Evolutionary conservation across 2,113 vertebrate genomes (phyloP).

Genomic region (Eptatretus burgeri): DNA sequence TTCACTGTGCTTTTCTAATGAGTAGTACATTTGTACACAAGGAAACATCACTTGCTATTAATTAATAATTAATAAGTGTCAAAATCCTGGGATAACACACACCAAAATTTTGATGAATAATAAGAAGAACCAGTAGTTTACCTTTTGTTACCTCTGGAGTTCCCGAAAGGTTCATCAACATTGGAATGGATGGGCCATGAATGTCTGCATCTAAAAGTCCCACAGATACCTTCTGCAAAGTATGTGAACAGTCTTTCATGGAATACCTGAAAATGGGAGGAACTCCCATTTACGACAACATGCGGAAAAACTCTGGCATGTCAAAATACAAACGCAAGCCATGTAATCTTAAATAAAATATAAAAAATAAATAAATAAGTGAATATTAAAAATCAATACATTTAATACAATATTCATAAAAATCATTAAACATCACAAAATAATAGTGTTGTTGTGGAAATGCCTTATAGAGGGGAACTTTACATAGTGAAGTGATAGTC

Average conservation of each 20-base stretch:
- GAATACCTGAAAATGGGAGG: background rate
- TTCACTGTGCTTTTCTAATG: no score
- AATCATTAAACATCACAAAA: no score
- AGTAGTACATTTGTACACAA: no score
- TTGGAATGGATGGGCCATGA: conserved; percentile 65
- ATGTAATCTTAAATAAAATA: background rate
- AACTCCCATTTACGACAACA: background rate
- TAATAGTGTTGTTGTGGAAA: no score
- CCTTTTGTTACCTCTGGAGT: conserved; percentile 50
- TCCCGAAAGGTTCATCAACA: conserved; percentile 83
- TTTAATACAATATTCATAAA: conserved; percentile 17
- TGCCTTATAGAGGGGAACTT: no score
- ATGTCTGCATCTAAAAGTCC: conserved; percentile 74
- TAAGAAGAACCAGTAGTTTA: conserved; percentile 16
- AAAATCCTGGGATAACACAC: no score
- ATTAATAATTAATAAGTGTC: no score
- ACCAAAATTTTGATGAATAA: no score
- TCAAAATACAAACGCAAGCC: background rate
- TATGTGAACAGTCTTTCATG: conserved; percentile 4
- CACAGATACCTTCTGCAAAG: conserved; percentile 29
- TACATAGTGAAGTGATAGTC: no score
- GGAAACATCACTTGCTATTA: no score
- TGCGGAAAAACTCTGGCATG: background rate
- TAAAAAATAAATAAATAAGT: conserved; percentile 4
- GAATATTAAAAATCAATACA: conserved; percentile 8